Evolutionary conservation across 2,797 vertebrate species (phyloP).

Genomic region (Gorsachius magnificus): DNA sequence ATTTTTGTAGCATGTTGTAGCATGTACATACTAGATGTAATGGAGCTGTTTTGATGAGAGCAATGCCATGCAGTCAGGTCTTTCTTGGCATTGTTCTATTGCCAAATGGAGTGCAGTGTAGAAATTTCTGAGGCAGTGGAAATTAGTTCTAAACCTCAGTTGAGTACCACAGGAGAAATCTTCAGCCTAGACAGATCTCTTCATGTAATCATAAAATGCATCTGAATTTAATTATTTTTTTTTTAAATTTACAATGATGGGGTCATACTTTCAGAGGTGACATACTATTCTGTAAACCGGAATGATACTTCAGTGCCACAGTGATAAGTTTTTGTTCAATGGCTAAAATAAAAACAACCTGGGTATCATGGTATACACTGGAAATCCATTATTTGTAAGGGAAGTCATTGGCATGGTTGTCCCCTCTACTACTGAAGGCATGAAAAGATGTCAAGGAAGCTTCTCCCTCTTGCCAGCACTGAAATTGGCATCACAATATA

Average conservation of each 20-base stretch:
- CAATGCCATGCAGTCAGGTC: background rate
- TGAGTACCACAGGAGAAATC: background rate
- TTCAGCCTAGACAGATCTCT: background rate
- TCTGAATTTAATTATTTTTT: background rate
- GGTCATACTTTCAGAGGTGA: background rate
- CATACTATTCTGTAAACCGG: background rate
- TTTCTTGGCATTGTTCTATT: background rate
- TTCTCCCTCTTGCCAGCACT: background rate
- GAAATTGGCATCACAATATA: background rate
- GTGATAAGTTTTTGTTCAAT: background rate
- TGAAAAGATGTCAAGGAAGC: background rate
- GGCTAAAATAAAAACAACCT: background rate
- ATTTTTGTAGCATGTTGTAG: background rate
- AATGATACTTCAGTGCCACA: background rate
- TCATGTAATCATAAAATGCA: background rate
- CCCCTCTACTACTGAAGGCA: background rate
- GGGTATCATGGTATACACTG: background rate
- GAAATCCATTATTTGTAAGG: background rate
- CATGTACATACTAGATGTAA: background rate
- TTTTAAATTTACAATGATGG: background rate
- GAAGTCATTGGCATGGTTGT: background rate
- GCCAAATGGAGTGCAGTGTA: background rate
- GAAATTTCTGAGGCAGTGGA: background rate
- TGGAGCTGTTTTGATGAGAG: background rate
- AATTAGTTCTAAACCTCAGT: background rate